Conservation (phyloP, 1,140 invertebrate species). For the Reticulitermes speratus region DNA sequence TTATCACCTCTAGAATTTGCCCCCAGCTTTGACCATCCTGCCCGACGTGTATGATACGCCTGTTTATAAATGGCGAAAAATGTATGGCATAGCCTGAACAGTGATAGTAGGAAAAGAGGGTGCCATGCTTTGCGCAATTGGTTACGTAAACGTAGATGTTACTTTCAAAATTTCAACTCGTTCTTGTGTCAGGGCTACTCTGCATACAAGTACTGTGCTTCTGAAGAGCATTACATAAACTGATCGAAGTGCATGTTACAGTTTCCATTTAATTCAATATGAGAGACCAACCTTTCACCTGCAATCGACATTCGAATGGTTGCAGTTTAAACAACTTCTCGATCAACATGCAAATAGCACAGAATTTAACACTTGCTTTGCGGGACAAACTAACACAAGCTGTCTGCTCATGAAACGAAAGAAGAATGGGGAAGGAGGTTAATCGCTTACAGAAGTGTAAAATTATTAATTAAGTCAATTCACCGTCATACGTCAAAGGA, state of each 20-base stretch:
- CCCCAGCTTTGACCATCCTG: not conserved
- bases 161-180: not conserved
- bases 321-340: not conserved
- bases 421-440: not conserved
- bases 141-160: not conserved
- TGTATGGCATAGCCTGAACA: not conserved
- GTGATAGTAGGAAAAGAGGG: not conserved
- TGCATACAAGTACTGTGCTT: not conserved
- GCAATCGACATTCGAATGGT: not conserved
- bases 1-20: no score
- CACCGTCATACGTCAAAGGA: not conserved
- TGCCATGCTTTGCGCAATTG: not conserved
- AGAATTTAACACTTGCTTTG: not conserved
- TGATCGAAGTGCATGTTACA: not conserved
- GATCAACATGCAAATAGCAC: not conserved
- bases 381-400: not conserved
- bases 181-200: not conserved
- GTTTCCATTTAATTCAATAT: not conserved
- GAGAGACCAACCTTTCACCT: not conserved
- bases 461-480: slow-evolving; percentile 6
- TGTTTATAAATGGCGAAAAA: not conserved
- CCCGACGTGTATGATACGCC: no score
- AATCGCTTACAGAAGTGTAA: not conserved
- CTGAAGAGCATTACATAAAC: not conserved
- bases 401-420: not conserved